Evolutionary conservation across 1,140 invertebrate species (phyloP).

Genomic region (Drosophila nigrodunni): DNA sequence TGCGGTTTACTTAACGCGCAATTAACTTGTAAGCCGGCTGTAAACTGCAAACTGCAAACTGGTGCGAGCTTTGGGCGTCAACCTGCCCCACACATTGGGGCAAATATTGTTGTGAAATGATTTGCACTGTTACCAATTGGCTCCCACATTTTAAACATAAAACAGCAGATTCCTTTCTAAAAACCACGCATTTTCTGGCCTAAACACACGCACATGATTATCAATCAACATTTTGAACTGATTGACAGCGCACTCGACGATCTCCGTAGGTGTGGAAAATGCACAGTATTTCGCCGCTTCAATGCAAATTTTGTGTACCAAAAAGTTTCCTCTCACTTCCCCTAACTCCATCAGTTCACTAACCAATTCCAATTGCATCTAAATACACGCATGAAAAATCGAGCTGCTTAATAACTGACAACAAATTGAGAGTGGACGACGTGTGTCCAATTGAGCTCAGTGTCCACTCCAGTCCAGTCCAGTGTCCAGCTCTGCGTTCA

Average conservation of each 20-base stretch:
- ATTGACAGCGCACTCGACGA: constrained; percentile 67
- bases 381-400: constrained; percentile 64
- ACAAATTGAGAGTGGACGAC: constrained; percentile 54
- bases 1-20: constrained; percentile 38
- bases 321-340: not conserved
- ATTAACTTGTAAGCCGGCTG: constrained; percentile 21
- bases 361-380: constrained; percentile 26
- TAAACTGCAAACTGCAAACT: too few relatives aligned
- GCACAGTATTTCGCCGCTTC: constrained; percentile 15
- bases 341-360: not conserved
- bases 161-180: constrained; percentile 64
- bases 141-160: constrained; percentile 16
- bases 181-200: constrained; percentile 25
- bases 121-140: not conserved
- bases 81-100: not conserved
- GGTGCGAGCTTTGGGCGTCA: constrained; percentile 11
- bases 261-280: constrained; percentile 74
- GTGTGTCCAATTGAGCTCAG: constrained; percentile 3
- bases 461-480: not conserved
- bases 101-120: constrained; percentile 31
- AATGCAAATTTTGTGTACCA: constrained; percentile 42
- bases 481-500: constrained; percentile 29
- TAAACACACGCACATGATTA: constrained; percentile 63
- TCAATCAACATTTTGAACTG: constrained; percentile 68
- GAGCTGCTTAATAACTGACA: constrained; percentile 73